A percentile compares a stretch with the other conserved stretches of the same genome.
phyloP scores from a whole-genome alignment of 92 coral and sea anemone genomes.

The Palythoa caribaeorum region DNA sequence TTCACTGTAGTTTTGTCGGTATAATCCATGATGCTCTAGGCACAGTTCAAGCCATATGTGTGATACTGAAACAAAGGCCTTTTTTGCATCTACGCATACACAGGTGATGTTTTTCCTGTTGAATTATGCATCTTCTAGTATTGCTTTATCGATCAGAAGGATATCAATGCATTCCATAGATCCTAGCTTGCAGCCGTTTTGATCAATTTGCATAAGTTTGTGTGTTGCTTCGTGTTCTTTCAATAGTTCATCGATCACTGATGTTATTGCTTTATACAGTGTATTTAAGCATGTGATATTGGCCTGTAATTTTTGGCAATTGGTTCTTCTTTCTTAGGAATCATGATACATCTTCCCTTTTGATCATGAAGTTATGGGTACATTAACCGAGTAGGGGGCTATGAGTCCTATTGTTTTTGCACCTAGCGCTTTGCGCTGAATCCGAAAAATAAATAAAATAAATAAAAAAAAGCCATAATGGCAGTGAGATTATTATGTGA shows the following conservation, averaged over 20 bases:
- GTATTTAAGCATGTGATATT: constrained; percentile 48
- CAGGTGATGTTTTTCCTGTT: constrained; percentile 19
- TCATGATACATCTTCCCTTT: constrained; percentile 44
- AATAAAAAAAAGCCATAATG: too few species aligned
- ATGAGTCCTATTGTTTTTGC: too few species aligned
- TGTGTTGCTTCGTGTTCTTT: constrained; percentile 42
- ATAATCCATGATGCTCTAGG: constrained; percentile 20
- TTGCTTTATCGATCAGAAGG: constrained; percentile 44
- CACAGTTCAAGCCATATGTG: constrained; percentile 27
- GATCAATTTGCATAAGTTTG: constrained; percentile 48
- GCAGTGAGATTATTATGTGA: too few species aligned
- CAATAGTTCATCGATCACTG: constrained; percentile 43
- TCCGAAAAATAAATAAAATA: too few species aligned
- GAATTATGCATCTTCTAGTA: too few species aligned
- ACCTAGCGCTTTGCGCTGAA: too few species aligned
- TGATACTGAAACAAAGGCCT: constrained; percentile 27
- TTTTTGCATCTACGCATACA: constrained; percentile 42
- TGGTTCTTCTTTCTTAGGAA: constrained; percentile 35
- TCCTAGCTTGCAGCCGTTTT: constrained; percentile 21
- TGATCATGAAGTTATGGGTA: not conserved
- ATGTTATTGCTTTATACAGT: constrained; percentile 42
- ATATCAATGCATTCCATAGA: constrained; percentile 48
- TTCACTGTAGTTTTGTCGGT: too few species aligned
- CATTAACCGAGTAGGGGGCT: too few species aligned
- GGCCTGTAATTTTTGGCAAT: constrained; percentile 46